A percentile compares a stretch with the other conserved stretches of the same genome.
phyloP scores from a whole-genome alignment of 2,888 invertebrate species.

The Eretmocerus hayati region DNA sequence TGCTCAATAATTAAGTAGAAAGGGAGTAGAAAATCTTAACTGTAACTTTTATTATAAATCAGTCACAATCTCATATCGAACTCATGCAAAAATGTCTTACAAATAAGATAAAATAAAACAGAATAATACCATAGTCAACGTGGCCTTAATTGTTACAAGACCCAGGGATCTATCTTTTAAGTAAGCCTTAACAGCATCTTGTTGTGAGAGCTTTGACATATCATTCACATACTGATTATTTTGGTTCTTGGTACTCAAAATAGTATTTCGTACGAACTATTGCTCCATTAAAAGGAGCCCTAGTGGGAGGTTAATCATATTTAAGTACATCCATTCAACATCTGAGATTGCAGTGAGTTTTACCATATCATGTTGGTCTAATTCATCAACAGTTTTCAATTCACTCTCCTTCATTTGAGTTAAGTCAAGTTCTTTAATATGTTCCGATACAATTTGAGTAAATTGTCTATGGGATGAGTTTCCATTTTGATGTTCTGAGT shows the following conservation, averaged over 20 bases:
- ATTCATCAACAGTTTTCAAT: constrained; percentile 6
- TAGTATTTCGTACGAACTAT: constrained; percentile 15
- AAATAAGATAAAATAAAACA: background rate
- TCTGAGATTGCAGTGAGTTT: constrained; percentile 6
- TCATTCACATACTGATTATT: constrained; percentile 16
- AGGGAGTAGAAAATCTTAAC: too few species aligned
- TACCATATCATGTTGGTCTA: too few species aligned
- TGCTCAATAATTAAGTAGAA: too few species aligned
- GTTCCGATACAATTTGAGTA: constrained; percentile 14
- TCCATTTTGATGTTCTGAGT: constrained; percentile 20
- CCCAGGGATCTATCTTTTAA: constrained; percentile 17
- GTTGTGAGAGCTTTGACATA: constrained; percentile 9
- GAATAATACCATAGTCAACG: background rate
- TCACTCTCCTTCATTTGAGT: constrained; percentile 9
- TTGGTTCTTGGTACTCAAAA: constrained; percentile 17
- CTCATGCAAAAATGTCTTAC: background rate
- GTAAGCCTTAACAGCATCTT: constrained; percentile 15
- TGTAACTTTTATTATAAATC: background rate
- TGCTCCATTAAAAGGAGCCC: constrained; percentile 6
- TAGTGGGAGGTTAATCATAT: constrained; percentile 15
- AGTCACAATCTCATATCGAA: background rate
- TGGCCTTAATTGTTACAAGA: background rate
- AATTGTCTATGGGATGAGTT: constrained; percentile 6
- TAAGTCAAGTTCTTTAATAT: constrained; percentile 11
- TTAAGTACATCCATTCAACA: constrained; percentile 22